phyloP scores from a whole-genome alignment of 2,888 invertebrate species.

The Plebejus argus region DNA sequence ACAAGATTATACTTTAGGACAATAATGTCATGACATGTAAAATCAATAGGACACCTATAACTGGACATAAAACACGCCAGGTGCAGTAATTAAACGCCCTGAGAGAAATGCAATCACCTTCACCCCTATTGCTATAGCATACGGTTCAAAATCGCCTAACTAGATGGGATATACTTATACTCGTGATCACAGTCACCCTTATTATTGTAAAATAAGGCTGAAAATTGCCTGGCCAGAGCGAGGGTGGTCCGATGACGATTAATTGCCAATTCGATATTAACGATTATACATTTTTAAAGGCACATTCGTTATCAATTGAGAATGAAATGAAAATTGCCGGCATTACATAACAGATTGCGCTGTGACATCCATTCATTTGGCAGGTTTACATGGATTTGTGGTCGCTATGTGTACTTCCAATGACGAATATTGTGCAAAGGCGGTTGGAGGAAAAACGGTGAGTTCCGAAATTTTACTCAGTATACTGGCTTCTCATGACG shows the following conservation, averaged over 20 bases:
- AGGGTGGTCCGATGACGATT: constrained; percentile 38
- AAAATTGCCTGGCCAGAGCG: neutral
- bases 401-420: neutral
- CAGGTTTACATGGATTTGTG: neutral
- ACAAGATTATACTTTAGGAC: neutral
- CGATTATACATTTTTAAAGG: constrained; percentile 35
- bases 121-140: neutral
- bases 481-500: too few relatives aligned
- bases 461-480: too few relatives aligned
- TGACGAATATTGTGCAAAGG: neutral
- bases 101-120: neutral
- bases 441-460: too few relatives aligned
- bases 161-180: neutral
- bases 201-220: neutral
- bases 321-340: constrained; percentile 19
- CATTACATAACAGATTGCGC: constrained; percentile 8
- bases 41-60: constrained; percentile 31
- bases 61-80: constrained; percentile 28
- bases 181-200: neutral
- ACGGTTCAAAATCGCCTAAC: neutral
- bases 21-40: constrained; percentile 24
- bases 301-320: constrained; percentile 30
- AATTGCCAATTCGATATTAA: constrained; percentile 39
- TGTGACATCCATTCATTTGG: neutral
- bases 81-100: constrained; percentile 31